These are phyloP conservation scores for Gouania willdenowi DNA, from an alignment of 2,797 vertebrate genomes.

Conservation along the genomic window DNA sequence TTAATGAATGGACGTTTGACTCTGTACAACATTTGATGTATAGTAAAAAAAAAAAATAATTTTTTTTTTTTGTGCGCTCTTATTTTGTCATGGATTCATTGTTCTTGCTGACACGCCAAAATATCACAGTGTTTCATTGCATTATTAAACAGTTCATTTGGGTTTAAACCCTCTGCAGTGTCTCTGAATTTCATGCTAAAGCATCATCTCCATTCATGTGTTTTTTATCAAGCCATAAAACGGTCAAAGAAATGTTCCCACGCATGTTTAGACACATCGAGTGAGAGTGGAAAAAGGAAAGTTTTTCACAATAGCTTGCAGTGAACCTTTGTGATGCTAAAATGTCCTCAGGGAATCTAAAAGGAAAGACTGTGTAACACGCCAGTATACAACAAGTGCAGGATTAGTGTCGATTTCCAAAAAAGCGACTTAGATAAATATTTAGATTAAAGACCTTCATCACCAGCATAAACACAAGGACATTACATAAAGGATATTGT, in stretches of 20 bases:
- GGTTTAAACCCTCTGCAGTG: conserved; percentile 4
- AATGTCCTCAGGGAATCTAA: conserved; percentile 4
- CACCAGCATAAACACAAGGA: not conserved
- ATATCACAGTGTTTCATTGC: conserved; percentile 22
- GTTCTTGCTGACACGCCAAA: too few relatives aligned
- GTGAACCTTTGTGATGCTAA: conserved; percentile 18
- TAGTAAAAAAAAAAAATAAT: too few relatives aligned
- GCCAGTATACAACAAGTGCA: conserved; percentile 8
- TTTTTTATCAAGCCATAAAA: conserved; percentile 33
- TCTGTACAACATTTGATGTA: too few relatives aligned
- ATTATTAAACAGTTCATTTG: too few relatives aligned
- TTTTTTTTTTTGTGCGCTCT: too few relatives aligned
- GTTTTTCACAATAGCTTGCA: conserved; percentile 12
- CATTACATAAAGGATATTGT: conserved; percentile 6
- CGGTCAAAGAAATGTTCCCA: conserved; percentile 14
- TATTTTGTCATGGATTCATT: too few relatives aligned
- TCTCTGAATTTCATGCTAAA: conserved; percentile 1
- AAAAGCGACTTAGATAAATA: conserved; percentile 7
- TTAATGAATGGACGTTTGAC: too few relatives aligned
- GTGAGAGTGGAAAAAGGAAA: conserved; percentile 26
- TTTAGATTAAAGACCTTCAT: conserved; percentile 2
- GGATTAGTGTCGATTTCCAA: conserved; percentile 3
- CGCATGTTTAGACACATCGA: conserved; percentile 22
- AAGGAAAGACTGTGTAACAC: conserved; percentile 11
- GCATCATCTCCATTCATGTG: conserved; percentile 20